Percentiles rank a stretch among this genome's conserved stretches.
Evolutionary conservation across 1,140 invertebrate genomes (phyloP).

Genomic region (Chymomyza costata): DNA sequence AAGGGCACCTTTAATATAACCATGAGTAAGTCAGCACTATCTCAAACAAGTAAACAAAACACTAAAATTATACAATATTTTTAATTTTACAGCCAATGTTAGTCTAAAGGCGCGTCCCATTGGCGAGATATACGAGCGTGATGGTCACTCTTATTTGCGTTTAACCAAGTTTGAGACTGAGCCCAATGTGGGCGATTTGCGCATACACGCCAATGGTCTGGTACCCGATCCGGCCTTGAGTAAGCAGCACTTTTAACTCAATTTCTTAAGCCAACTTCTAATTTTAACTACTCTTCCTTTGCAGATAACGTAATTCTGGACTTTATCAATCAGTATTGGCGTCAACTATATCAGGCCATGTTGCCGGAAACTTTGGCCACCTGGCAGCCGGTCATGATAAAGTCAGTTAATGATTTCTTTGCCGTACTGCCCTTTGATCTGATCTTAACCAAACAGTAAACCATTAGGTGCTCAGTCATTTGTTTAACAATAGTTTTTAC

Average conservation of each 20-base stretch:
- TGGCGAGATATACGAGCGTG: conserved; percentile 62
- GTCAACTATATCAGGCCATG: conserved; percentile 54
- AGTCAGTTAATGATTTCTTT: conserved; percentile 61
- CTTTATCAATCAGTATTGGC: conserved; percentile 73
- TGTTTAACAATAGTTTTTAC: neutral
- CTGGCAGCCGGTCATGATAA: conserved; percentile 60
- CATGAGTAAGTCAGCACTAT: conserved; percentile 48
- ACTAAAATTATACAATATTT: conserved; percentile 8
- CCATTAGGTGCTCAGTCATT: neutral
- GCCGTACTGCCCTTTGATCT: conserved; percentile 58
- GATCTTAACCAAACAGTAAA: conserved; percentile 46
- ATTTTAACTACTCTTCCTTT: neutral
- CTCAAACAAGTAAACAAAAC: no score
- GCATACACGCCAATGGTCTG: conserved; percentile 62
- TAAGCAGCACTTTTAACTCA: conserved; percentile 25
- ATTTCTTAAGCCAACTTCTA: neutral
- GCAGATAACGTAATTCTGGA: conserved; percentile 66
- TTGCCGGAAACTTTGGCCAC: conserved; percentile 56
- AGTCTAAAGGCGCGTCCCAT: conserved; percentile 40
- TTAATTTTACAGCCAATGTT: conserved; percentile 46
- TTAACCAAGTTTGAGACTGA: conserved; percentile 58
- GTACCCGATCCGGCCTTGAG: conserved; percentile 68
- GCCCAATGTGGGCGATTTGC: conserved; percentile 65
- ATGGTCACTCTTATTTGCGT: conserved; percentile 63
- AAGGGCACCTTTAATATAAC: conserved; percentile 71